Evolutionary conservation across 1,140 invertebrate genomes (phyloP).

Genomic region (Danaus plexippus): DNA sequence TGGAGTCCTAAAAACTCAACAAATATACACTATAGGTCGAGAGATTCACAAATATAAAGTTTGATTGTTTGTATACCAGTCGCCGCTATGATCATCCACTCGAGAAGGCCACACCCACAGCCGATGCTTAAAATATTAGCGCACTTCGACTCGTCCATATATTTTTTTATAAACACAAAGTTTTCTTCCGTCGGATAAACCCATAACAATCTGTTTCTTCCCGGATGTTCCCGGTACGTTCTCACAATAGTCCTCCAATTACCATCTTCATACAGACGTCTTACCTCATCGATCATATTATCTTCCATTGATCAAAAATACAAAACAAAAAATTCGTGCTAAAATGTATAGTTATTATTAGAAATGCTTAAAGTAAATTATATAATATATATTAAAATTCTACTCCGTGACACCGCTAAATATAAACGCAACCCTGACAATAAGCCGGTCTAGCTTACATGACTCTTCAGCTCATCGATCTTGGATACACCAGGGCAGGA

Average conservation of each 20-base stretch:
- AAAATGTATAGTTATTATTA: too few relatives aligned
- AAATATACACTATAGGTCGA: neutral
- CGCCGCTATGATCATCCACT: slow-evolving; percentile 63
- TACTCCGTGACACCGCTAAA: too few relatives aligned
- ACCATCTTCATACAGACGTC: slow-evolving; percentile 36
- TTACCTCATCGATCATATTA: slow-evolving; percentile 11
- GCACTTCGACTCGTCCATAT: slow-evolving; percentile 36
- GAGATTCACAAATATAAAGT: neutral
- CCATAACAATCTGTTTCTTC: slow-evolving; percentile 61
- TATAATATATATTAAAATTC: too few relatives aligned
- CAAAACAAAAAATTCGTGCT: too few relatives aligned
- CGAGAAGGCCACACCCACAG: slow-evolving; percentile 65
- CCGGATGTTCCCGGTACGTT: slow-evolving; percentile 45
- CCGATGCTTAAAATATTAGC: slow-evolving; percentile 58
- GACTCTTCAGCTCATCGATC: too few relatives aligned
- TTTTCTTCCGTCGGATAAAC: slow-evolving; percentile 65
- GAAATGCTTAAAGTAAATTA: too few relatives aligned
- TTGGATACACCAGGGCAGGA: too few relatives aligned
- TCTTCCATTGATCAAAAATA: too few relatives aligned
- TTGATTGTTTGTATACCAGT: slow-evolving; percentile 36
- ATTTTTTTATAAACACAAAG: slow-evolving; percentile 44
- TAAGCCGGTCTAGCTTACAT: too few relatives aligned
- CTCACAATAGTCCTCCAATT: slow-evolving; percentile 59
- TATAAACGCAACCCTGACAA: too few relatives aligned
- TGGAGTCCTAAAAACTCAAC: slow-evolving; percentile 39